Conservation (phyloP, 2,113 vertebrate species). For the Mormyrus iriodes region DNA sequence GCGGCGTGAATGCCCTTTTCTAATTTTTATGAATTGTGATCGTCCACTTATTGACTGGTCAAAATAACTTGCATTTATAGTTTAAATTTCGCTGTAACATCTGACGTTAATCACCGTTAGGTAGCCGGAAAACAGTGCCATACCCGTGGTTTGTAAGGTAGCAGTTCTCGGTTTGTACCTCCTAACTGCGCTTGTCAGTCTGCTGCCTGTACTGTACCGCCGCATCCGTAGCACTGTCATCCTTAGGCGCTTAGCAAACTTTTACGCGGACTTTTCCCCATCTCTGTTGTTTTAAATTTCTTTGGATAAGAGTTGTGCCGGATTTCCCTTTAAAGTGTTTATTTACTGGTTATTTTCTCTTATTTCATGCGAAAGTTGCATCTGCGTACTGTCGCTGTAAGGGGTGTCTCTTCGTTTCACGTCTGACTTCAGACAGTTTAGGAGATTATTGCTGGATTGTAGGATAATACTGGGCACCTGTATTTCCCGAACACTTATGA, state of each 20-base stretch:
- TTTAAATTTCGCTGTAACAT: background rate
- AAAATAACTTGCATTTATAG: background rate
- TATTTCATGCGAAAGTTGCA: background rate
- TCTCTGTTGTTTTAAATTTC: background rate
- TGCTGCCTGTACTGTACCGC: background rate
- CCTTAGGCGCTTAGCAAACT: background rate
- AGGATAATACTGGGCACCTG: background rate
- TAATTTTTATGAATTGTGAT: background rate
- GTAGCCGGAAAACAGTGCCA: background rate
- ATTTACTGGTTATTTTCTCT: background rate
- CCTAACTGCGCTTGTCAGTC: background rate
- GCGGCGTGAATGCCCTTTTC: background rate
- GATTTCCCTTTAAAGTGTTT: background rate
- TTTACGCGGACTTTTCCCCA: background rate
- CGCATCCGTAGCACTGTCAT: background rate
- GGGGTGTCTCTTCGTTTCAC: background rate
- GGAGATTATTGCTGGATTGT: background rate
- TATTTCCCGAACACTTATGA: background rate
- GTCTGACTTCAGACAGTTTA: background rate
- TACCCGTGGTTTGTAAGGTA: background rate
- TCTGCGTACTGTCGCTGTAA: background rate
- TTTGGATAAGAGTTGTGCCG: background rate
- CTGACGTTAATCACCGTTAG: background rate
- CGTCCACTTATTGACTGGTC: background rate
- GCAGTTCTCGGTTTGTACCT: background rate